These are phyloP conservation scores for Chirona hameri DNA, from an alignment of 2,888 invertebrate species.

Conservation along the genomic window DNA sequence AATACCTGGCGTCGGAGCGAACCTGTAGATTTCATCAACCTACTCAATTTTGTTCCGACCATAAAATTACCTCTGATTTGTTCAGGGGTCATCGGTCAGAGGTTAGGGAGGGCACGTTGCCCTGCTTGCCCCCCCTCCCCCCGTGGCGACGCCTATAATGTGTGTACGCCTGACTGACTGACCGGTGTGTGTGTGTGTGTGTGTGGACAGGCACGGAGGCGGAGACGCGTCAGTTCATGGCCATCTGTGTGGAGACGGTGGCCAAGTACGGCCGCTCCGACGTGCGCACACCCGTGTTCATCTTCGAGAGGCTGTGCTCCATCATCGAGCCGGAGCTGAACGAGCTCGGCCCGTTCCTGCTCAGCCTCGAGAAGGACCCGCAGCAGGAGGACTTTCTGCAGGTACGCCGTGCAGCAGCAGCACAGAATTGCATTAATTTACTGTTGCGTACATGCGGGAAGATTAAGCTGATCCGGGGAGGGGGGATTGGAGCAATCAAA, in stretches of 20 bases:
- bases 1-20: too few relatives aligned
- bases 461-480: too few relatives aligned
- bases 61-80: too few relatives aligned
- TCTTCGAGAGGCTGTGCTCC: constrained; percentile 93
- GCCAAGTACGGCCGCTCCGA: constrained; percentile 74
- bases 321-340: constrained; percentile 97
- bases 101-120: too few relatives aligned
- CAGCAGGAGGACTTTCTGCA: constrained; percentile 98
- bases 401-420: constrained; percentile 47
- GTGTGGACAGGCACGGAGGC: constrained; percentile 72
- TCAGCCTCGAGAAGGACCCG: constrained; percentile 95
- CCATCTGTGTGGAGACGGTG: constrained; percentile 92
- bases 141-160: too few relatives aligned
- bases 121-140: too few relatives aligned
- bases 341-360: constrained; percentile 92
- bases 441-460: too few relatives aligned
- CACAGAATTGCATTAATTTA: too few relatives aligned
- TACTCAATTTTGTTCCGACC: too few relatives aligned
- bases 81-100: too few relatives aligned
- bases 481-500: too few relatives aligned
- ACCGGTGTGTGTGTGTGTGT: background rate
- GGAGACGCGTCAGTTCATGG: constrained; percentile 95
- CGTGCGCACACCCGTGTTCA: constrained; percentile 93
- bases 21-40: too few relatives aligned
- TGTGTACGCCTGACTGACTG: background rate